Evolutionary conservation across 2,888 invertebrate species (phyloP), one percentile per base, ranked within the genome.

Genomic region (Volucella inflata): DNA sequence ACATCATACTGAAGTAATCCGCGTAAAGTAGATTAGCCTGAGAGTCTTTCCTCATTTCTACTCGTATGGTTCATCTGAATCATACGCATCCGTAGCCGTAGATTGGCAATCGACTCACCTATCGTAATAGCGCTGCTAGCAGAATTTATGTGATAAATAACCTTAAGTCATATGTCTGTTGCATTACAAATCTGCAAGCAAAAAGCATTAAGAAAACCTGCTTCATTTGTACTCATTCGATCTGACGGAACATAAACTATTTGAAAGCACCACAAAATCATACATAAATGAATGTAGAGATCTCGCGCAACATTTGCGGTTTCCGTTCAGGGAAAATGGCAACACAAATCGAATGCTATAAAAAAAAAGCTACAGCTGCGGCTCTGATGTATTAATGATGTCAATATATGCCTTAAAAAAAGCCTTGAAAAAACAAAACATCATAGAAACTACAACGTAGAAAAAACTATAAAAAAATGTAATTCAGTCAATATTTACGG

Each of bases 91-190:
- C 60, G 60, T 59, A 67, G 53, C 12, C 17, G 36, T 46, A 36
- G 57, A 64, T 74, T 67, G 50, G 38, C 53, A 71, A 72, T 78
- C 71, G 57, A 50, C 30, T 16, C 55, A 16, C 14, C 71, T 60
- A 71, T 42, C 42, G 59, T 36, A 77, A 55, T 60, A 77, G 57
- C 80, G 76, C 60, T 64, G 44, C 51, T 64, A 16, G 30, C 59
- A 60, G 48, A 44, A 77, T 46, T 65, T 55, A 48, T 72, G 72
- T 77, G 72, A 79, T 79, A 62, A 79, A 83, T 79, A 79, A 83
- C 79, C 64, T 68, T 74, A 83, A 74, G 79, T 68, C 76, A 53
- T 83, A 74, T 74, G 72, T 36, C 72, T 51, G 40, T 74, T 48
- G 78, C 50, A 79, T 50, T 51, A 55, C 44, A 55, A 78, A 78